These are phyloP conservation scores for Meloe dianella DNA, from an alignment of 2,888 invertebrate genomes.

Conservation along the genomic window DNA sequence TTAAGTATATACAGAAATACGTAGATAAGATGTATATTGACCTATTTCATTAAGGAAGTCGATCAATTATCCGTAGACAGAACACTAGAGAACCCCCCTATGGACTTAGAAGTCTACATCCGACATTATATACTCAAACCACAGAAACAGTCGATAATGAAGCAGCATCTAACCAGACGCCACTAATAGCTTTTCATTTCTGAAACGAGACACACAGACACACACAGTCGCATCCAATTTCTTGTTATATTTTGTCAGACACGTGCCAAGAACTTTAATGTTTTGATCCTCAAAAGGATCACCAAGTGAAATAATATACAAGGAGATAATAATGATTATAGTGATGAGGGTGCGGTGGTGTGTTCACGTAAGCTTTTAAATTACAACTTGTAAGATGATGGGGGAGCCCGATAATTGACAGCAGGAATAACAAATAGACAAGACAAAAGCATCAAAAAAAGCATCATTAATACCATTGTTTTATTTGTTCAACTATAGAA, in stretches of 20 bases:
- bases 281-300: conserved; percentile 16
- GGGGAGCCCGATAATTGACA: neutral
- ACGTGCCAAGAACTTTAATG: conserved; percentile 25
- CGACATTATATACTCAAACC: conserved; percentile 30
- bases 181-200: conserved; percentile 32
- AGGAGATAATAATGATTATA: neutral
- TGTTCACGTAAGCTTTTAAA: neutral
- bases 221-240: conserved; percentile 22
- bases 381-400: neutral
- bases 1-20: neutral
- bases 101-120: conserved; percentile 31
- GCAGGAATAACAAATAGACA: neutral
- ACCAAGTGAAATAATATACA: neutral
- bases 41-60: conserved; percentile 31
- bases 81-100: conserved; percentile 17
- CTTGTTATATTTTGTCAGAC: conserved; percentile 21
- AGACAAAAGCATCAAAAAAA: neutral
- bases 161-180: conserved; percentile 32
- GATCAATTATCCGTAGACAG: conserved; percentile 16
- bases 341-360: neutral
- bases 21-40: conserved; percentile 25
- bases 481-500: neutral
- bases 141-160: conserved; percentile 33
- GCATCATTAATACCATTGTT: neutral
- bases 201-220: conserved; percentile 22